These are phyloP conservation scores for Tapirus terrestris DNA, from an alignment of 2,113 vertebrate species.

Conservation along the genomic window DNA sequence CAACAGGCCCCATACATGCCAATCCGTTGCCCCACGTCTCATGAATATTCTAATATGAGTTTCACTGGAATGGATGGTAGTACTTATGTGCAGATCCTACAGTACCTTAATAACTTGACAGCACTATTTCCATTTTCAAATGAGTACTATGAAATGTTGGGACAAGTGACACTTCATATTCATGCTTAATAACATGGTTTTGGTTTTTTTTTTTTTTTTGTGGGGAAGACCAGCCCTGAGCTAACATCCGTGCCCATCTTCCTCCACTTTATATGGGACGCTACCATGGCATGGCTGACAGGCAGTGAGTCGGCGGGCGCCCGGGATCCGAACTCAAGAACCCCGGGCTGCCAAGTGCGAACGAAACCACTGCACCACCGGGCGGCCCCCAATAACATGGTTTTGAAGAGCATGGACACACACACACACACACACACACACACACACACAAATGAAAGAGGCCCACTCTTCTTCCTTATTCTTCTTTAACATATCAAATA, in stretches of 20 bases:
- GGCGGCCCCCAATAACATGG: not conserved
- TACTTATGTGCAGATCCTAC: not conserved
- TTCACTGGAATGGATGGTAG: not conserved
- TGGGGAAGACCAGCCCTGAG: no score
- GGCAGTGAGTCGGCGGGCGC: no score
- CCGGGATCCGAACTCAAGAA: no score
- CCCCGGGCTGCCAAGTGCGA: no score
- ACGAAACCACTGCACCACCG: no score
- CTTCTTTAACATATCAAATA: not conserved
- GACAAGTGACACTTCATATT: not conserved
- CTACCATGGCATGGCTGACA: no score
- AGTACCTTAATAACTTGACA: not conserved
- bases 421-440: no score
- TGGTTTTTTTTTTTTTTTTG: no score
- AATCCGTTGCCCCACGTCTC: rapidly evolving
- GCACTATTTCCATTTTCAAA: not conserved
- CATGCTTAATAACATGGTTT: not conserved
- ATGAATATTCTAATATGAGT: rapidly evolving
- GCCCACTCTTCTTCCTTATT: not conserved
- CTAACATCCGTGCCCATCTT: no score
- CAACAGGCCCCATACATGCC: not conserved
- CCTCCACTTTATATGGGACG: no score
- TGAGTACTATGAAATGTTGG: not conserved
- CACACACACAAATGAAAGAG: no score
- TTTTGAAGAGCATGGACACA: not conserved